These are phyloP conservation scores for Parus major DNA, from an alignment of 2,113 vertebrate genomes.

Conservation along the genomic window DNA sequence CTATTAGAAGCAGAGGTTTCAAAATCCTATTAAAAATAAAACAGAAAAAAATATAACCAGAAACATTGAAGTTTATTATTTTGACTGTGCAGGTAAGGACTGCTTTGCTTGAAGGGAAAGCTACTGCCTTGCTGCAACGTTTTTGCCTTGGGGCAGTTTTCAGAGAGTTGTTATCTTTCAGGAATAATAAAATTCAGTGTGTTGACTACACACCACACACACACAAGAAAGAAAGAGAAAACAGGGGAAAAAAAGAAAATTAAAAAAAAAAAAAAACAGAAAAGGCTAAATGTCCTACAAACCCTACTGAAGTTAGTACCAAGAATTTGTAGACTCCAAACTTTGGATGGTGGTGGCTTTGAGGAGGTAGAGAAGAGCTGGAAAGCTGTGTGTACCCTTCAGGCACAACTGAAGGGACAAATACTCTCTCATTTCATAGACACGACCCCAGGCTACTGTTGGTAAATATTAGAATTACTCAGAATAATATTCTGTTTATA, in stretches of 20 bases:
- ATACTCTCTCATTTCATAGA: background rate
- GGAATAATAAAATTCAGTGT: slow-evolving; percentile 4
- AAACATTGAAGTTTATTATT: background rate
- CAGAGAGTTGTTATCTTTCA: background rate
- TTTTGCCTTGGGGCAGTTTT: slow-evolving; percentile 20
- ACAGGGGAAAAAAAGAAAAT: background rate
- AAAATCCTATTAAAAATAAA: background rate
- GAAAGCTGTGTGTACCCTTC: background rate
- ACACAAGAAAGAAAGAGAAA: background rate
- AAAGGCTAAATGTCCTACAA: background rate
- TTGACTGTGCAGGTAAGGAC: background rate
- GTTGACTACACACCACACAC: background rate
- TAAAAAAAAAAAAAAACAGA: background rate
- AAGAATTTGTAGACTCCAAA: background rate
- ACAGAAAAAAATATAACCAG: background rate
- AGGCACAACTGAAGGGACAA: background rate
- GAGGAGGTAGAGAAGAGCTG: background rate
- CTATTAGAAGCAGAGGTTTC: background rate
- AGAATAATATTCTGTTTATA: background rate
- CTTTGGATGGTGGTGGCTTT: background rate
- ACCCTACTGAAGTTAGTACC: background rate
- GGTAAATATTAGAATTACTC: background rate
- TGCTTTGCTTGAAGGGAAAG: background rate
- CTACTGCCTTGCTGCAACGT: background rate
- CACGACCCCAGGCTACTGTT: background rate